phyloP scores from a whole-genome alignment of 2,888 invertebrate genomes.

The Margaritifera margaritifera region DNA sequence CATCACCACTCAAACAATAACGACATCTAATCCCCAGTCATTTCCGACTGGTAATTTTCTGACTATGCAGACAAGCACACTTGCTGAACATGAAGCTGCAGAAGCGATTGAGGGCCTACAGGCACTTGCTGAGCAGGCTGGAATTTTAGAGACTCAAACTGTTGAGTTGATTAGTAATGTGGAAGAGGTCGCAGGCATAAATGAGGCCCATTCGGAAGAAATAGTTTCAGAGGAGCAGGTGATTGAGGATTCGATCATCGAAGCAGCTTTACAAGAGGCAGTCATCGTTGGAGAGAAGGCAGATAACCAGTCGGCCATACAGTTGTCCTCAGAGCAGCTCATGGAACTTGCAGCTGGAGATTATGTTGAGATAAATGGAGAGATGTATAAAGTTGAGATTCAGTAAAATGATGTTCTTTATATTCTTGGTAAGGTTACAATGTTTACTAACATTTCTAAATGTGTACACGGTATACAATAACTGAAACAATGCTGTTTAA shows the following conservation, averaged over 20 bases:
- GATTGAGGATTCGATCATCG: background rate
- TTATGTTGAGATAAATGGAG: slow-evolving; percentile 68
- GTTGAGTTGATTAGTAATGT: slow-evolving; percentile 9
- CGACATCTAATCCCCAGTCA: too few relatives aligned
- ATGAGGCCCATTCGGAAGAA: background rate
- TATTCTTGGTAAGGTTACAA: too few relatives aligned
- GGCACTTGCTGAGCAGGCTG: slow-evolving; percentile 62
- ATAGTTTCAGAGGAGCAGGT: background rate
- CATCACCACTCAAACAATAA: too few relatives aligned
- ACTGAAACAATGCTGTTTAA: too few relatives aligned
- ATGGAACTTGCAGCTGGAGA: slow-evolving; percentile 65
- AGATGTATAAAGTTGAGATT: slow-evolving; percentile 67
- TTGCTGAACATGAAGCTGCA: slow-evolving; percentile 58
- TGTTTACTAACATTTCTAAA: too few relatives aligned
- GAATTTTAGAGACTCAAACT: slow-evolving; percentile 39
- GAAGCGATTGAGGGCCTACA: slow-evolving; percentile 67
- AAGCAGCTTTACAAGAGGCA: slow-evolving; percentile 5
- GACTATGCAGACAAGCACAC: background rate
- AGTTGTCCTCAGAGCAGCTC: slow-evolving; percentile 63
- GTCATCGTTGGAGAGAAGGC: background rate
- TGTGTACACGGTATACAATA: too few relatives aligned
- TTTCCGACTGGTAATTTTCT: too few relatives aligned
- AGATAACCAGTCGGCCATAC: slow-evolving; percentile 32
- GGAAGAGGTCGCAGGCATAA: too few relatives aligned
- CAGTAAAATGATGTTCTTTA: too few relatives aligned